Base-by-base conservation (phyloP, 2,113 vertebrate species). In the Pipra filicauda region DNA sequence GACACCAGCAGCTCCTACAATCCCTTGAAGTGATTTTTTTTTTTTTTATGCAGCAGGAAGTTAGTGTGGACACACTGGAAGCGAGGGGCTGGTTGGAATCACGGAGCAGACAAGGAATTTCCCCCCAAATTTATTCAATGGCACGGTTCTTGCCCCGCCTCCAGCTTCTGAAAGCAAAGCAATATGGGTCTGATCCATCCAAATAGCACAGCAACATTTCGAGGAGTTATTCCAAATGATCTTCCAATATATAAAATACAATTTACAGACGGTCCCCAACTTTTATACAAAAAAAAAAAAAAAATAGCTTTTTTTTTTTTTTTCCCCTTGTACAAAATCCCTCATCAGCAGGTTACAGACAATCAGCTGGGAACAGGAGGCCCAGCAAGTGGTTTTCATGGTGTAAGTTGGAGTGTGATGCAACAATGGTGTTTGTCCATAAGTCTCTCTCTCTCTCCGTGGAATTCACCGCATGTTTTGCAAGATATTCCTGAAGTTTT, bases 401-500 rank as follows among this genome's bases (percentile, higher is more conserved):
- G 1, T 12, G 76, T 8, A 21, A 71, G 3, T 28, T 11, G 28
- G 73, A 85, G 49, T 12, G 31, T 2, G 44, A 27, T 5, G 49
- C 31, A 61, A 77, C 0, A 2, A 21, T 3, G 48, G 33, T 1
- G 5, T 46, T 76, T 52, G 39, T 12, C 85, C 77, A 2, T 2
- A 37, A 58, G 49, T 92, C 27, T 51, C 49, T 52, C 49, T 93
- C 55, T 51, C 26, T 44, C 37, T 52, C 21, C n/a, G 10, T 0
- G 6, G 12, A 44, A 9, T 70, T 97, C 96, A 98, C 23, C 82
- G 72, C 85, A 98, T 85, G 66, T 98, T 96, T 26, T 96, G 64
- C 26, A 99, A 96, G 85, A 99, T 96, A 16, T 92, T 96, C 69
- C 98, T 98, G 80, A 99, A 99, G 97, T 98, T 99, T 92, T 99